These are phyloP conservation scores for Eupithecia centaureata DNA, from an alignment of 2,888 invertebrate genomes.

Conservation along the genomic window DNA sequence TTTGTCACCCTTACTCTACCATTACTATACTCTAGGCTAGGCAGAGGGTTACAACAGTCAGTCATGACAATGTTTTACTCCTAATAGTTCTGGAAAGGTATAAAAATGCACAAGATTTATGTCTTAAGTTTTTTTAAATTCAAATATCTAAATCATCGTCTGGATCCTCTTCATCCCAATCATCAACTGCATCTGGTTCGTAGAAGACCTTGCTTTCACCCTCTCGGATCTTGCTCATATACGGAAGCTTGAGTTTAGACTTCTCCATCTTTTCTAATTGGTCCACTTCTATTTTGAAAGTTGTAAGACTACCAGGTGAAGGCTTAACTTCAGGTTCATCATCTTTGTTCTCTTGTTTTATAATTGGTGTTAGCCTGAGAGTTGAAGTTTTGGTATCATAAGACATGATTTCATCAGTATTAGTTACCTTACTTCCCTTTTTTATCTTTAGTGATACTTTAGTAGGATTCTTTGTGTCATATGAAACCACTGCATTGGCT, in stretches of 20 bases:
- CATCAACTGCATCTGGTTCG: slow-evolving; percentile 90
- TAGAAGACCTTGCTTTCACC: slow-evolving; percentile 88
- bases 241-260: slow-evolving; percentile 85
- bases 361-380: slow-evolving; percentile 57
- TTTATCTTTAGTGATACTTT: slow-evolving; percentile 72
- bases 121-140: slow-evolving; percentile 40
- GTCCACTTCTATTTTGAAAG: slow-evolving; percentile 86
- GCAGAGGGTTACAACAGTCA: neutral
- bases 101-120: neutral
- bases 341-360: slow-evolving; percentile 57
- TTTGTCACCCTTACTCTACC: no score
- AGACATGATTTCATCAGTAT: slow-evolving; percentile 69
- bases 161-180: slow-evolving; percentile 94
- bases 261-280: slow-evolving; percentile 85
- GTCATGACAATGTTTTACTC: neutral
- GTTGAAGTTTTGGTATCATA: slow-evolving; percentile 63
- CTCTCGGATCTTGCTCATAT: slow-evolving; percentile 80
- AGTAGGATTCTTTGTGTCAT: slow-evolving; percentile 52
- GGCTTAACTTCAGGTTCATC: slow-evolving; percentile 65
- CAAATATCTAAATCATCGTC: slow-evolving; percentile 92
- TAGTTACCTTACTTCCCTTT: slow-evolving; percentile 81
- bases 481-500: slow-evolving; percentile 66
- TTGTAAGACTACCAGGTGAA: slow-evolving; percentile 76
- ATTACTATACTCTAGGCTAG: neutral
- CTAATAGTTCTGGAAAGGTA: neutral